phyloP scores from a whole-genome alignment of 1,140 invertebrate species.

The Micrasema minimum region DNA sequence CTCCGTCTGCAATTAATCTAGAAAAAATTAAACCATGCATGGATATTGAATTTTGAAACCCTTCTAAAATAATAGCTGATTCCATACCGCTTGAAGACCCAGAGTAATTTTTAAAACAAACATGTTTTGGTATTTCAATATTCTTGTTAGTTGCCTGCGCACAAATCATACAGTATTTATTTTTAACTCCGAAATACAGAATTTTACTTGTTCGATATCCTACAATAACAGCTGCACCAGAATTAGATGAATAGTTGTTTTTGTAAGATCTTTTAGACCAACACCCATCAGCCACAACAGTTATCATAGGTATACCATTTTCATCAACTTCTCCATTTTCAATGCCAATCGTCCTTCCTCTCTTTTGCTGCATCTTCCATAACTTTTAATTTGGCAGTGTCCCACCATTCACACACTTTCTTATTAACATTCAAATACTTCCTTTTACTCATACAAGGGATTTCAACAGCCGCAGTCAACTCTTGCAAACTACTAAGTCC shows the following conservation, averaged over 20 bases:
- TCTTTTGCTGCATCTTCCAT: conserved; percentile 4
- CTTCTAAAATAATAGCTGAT: conserved; percentile 51
- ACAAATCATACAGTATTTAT: conserved; percentile 4
- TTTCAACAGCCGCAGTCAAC: not conserved
- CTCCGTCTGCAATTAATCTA: conserved; percentile 61
- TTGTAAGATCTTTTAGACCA: conserved; percentile 19
- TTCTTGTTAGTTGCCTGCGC: not conserved
- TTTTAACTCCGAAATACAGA: not conserved
- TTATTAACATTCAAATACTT: not conserved
- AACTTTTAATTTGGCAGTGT: not conserved
- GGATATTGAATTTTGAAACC: conserved; percentile 57
- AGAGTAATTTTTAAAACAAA: not conserved
- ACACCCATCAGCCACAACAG: conserved; percentile 22
- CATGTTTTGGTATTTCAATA: not conserved
- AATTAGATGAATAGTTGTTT: not conserved
- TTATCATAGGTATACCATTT: conserved; percentile 8
- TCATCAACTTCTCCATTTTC: not conserved
- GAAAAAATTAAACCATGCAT: conserved; percentile 59
- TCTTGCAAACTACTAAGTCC: not conserved
- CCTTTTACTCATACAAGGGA: not conserved
- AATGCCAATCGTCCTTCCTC: not conserved
- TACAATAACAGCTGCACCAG: conserved; percentile 1
- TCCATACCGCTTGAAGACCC: conserved; percentile 15
- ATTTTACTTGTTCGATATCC: not conserved
- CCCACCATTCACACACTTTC: conserved; percentile 5